Base-by-base conservation (phyloP, 1,140 invertebrate species). In the Aradophagus sp. region DNA sequence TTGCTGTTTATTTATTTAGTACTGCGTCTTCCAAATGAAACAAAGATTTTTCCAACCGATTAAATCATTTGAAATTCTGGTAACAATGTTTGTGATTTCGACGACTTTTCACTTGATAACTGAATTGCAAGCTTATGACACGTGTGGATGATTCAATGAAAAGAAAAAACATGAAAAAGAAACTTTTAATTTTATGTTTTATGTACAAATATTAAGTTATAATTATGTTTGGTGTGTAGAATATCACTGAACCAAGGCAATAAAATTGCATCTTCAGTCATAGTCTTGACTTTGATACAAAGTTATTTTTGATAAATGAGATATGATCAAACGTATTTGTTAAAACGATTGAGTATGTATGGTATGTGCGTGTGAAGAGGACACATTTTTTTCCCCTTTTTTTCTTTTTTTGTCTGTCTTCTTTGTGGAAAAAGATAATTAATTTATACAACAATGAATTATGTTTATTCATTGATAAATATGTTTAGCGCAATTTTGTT, bases 401-500 rank as follows among this genome's bases (percentile, higher is more conserved):
- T n/a, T n/a, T n/a, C n/a, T n/a, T n/a, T n/a, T n/a, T n/a, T n/a
- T n/a, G n/a, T n/a, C n/a, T n/a, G n/a, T n/a, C n/a, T 6, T 55
- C 35, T 65, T 55, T 47, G 2, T 23, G 48, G 17, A 55, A 32
- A 34, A 15, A 59, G 12, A 5, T 38, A 29, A 36, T 50, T 66
- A 58, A n/a, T 66, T 63, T 63, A 63, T 55, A 42, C 50, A 29
- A 50, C 13, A 2, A 47, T 45, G 2, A 19, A 41, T 55, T 34
- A 48, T 42, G 13, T 63, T 52, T 8, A 34, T 63, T 38, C 11
- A 53, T 52, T 29, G 1, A 36, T 50, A 39, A 32, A 59, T 44
- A 80, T 79, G 34, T 72, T 75, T 78, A 56, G 72, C 73, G 69
- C 35, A 78, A 71, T 74, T 76, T 77, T 71, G 48, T 78, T 77